Evolutionary conservation across 2,113 vertebrate genomes (phyloP).

Genomic region (Heptranchias perlo): DNA sequence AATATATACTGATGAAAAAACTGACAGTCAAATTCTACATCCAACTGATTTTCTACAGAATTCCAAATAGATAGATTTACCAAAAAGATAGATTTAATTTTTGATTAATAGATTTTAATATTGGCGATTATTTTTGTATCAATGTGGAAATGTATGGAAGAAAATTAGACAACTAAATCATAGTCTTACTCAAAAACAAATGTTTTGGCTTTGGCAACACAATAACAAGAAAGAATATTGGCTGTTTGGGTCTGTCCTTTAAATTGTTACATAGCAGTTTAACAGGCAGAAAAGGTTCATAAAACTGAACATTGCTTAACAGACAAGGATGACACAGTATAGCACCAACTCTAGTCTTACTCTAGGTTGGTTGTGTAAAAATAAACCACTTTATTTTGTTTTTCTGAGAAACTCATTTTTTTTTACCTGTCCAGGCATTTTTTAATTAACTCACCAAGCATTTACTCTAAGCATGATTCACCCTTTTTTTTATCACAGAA

Average conservation of each 20-base stretch:
- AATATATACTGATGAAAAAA: neutral
- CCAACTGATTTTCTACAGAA: neutral
- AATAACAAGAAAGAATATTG: neutral
- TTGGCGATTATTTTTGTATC: neutral
- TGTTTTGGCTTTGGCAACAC: neutral
- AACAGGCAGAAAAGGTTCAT: neutral
- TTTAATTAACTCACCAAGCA: slow-evolving; percentile 28
- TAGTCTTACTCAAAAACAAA: neutral
- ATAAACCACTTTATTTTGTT: neutral
- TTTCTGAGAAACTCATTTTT: neutral
- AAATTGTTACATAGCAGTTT: neutral
- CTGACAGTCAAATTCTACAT: neutral
- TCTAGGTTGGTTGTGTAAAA: neutral
- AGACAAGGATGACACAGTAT: neutral
- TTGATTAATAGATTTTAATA: neutral
- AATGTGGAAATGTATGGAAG: neutral
- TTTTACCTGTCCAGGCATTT: slow-evolving; percentile 22
- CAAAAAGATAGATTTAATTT: neutral
- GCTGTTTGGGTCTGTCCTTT: neutral
- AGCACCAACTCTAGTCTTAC: neutral
- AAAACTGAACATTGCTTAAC: slow-evolving; percentile 8
- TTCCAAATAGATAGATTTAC: neutral
- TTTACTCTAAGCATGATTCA: slow-evolving; percentile 29
- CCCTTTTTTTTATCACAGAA: slow-evolving; percentile 22
- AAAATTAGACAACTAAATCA: neutral